Evolutionary conservation across 2,888 invertebrate species (phyloP), one percentile per base, ranked within the genome.

Genomic region (Lasius platythorax): DNA sequence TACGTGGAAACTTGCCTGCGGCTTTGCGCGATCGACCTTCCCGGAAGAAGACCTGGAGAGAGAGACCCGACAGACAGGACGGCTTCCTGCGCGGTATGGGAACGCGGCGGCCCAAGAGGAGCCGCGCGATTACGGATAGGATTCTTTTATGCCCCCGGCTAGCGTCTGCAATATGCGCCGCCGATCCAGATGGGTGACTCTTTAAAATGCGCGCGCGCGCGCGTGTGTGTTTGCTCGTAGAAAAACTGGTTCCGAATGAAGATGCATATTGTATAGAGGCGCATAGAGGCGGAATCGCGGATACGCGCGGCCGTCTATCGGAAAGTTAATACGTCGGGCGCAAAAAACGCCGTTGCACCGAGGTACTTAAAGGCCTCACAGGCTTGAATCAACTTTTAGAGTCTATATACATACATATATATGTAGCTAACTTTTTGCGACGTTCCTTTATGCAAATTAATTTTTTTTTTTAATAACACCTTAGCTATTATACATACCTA

Each of bases 1-100:
- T 90, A 90, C 89, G 91, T 72, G 89, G 91, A 91, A 92, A 87
- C 64, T 84, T 86, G 84, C 63, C 81, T 68, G 82, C 74, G 75
- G 83, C 74, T 87, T 83, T 37, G 75, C 82, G 86, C 84, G 87
- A 89, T 90, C 90, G 84, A 85, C 83, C 85, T 92, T 92, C 92
- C 91, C 88, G 91, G 92, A 92, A 92, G 88, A 87, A 73, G 30
- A 23, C 12, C 72, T 76, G 68, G 83, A 81, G 15, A 18, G 50
- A 1, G 87, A 70, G 81, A 56, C 58, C 61, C 76, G 73, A 76
- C 67, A 82, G 82, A 74, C 76, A 82, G 82, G 83, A 76, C 70
- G 83, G 84, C 75, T 75, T 68, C 78, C 84, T 84, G 67, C 82
- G 78, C 53, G 66, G 66, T 68, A 58, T 66, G 76, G 40, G 76